These are phyloP conservation scores for Itoplectis maculator DNA, from an alignment of 2,888 invertebrate genomes.

Conservation along the genomic window DNA sequence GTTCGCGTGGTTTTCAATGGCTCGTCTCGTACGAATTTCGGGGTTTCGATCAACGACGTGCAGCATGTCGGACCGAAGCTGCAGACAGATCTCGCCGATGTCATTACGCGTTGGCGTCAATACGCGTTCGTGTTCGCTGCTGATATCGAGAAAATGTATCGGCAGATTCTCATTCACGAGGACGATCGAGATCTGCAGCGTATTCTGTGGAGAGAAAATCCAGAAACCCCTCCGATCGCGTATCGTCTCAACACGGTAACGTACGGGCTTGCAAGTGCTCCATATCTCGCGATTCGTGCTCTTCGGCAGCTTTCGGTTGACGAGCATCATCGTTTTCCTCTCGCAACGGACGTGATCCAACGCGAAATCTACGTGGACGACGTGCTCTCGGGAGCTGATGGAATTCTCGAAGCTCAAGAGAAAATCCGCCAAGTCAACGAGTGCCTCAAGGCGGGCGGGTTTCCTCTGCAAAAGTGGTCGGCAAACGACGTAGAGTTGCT, in stretches of 20 bases:
- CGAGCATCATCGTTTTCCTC: not conserved
- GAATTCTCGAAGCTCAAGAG: not conserved
- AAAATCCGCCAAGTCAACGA: not conserved
- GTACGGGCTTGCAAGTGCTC: not conserved
- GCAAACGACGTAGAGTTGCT: constrained; percentile 31
- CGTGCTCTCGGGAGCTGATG: not conserved
- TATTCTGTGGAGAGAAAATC: not conserved
- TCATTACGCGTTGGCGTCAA: constrained; percentile 31
- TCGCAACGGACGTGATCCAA: not conserved
- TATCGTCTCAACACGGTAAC: not conserved
- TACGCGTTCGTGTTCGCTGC: not conserved
- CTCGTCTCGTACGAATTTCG: constrained; percentile 4
- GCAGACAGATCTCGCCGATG: constrained; percentile 13
- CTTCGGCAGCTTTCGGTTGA: not conserved
- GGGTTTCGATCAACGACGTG: constrained; percentile 28
- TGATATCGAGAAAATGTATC: constrained; percentile 64
- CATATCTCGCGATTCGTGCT: not conserved
- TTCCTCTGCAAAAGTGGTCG: constrained; percentile 43
- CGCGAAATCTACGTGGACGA: not conserved
- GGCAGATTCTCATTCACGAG: not conserved
- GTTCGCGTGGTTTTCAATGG: constrained; percentile 33
- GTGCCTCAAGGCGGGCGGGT: constrained; percentile 33
- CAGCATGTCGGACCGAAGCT: constrained; percentile 7
- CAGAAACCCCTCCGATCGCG: constrained; percentile 6
- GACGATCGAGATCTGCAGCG: constrained; percentile 1